Base-by-base conservation (phyloP, 2,888 invertebrate genomes). In the Geophilus truncorum region DNA sequence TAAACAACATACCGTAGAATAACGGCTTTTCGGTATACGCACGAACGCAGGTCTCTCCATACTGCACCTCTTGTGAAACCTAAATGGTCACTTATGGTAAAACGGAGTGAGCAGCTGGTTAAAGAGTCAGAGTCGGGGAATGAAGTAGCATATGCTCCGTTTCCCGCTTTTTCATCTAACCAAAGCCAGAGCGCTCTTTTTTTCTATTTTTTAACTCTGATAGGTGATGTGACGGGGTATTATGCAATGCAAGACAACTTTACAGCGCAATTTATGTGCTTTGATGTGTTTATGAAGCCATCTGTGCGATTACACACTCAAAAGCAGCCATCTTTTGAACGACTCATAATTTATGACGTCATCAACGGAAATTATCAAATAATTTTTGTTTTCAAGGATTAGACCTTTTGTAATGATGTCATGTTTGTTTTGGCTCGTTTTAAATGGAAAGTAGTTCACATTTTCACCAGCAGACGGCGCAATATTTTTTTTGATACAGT, bases 1-100 rank as follows among this genome's bases (percentile, higher is more conserved):
- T n/a, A n/a, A n/a, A n/a, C n/a, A n/a, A n/a, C n/a, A 28, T 62
- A 62, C 62, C 62, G 23, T 5, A 7, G 62, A 62, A 28, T 62
- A 62, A 23, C 78, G 40, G 23, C 80, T 81, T 32, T 75, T 80
- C 0, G 81, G 81, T 6, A 81, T 34, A 0, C 81, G 45, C 18
- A 81, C 70, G 25, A 81, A 81, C 23, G 81, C 80, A 34, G 81
- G 81, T 36, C 81, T 80, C 34, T 81, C 62, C 81, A 81, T 81
- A 45, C 4, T n/a, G 5, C 12, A 40, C 40, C 4, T 6, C 40
- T n/a, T n/a, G n/a, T n/a, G n/a, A n/a, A n/a, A n/a, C n/a, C n/a
- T n/a, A n/a, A n/a, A n/a, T n/a, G n/a, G n/a, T n/a, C n/a, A n/a
- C n/a, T n/a, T n/a, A n/a, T n/a, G n/a, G n/a, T n/a, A n/a, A n/a